Conservation (phyloP, 2,888 invertebrate genomes). For the Apodemia zela region DNA sequence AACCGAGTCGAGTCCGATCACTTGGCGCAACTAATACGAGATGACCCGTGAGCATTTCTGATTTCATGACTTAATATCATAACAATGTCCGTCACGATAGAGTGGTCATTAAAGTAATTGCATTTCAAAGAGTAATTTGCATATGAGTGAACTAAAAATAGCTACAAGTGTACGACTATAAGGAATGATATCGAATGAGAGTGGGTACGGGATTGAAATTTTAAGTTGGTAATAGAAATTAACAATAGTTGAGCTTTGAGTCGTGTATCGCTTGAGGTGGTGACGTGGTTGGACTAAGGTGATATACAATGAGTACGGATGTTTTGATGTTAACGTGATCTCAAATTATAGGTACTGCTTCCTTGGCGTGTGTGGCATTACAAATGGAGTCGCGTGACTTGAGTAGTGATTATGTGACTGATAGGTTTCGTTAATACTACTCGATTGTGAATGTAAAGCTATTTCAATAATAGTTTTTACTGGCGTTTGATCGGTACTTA, state of each 20-base stretch:
- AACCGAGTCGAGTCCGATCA: slow-evolving; percentile 48
- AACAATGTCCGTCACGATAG: slow-evolving; percentile 72
- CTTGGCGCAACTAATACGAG: slow-evolving; percentile 56
- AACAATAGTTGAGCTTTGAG: slow-evolving; percentile 65
- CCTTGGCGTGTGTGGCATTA: slow-evolving; percentile 53
- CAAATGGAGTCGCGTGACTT: slow-evolving; percentile 32
- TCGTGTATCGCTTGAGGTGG: slow-evolving; percentile 74
- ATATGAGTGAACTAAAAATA: slow-evolving; percentile 20
- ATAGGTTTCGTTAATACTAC: slow-evolving; percentile 23
- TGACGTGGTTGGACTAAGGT: slow-evolving; percentile 59
- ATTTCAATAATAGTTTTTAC: slow-evolving; percentile 6
- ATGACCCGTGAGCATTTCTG: slow-evolving; percentile 68
- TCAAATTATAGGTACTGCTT: slow-evolving; percentile 50
- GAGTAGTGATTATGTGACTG: slow-evolving; percentile 27
- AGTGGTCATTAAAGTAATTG: slow-evolving; percentile 68
- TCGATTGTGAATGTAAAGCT: slow-evolving; percentile 1
- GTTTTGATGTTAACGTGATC: slow-evolving; percentile 41
- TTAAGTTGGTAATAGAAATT: slow-evolving; percentile 47
- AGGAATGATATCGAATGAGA: slow-evolving; percentile 34
- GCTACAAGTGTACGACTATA: slow-evolving; percentile 32
- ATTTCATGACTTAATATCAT: slow-evolving; percentile 71
- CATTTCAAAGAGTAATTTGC: slow-evolving; percentile 33
- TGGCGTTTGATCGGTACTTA: neutral
- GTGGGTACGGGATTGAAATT: slow-evolving; percentile 32
- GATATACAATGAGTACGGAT: slow-evolving; percentile 51